A percentile compares a stretch with the other conserved stretches of the same genome.
Conservation (phyloP, 2,888 invertebrate genomes). For the Sesamia inferens region DNA sequence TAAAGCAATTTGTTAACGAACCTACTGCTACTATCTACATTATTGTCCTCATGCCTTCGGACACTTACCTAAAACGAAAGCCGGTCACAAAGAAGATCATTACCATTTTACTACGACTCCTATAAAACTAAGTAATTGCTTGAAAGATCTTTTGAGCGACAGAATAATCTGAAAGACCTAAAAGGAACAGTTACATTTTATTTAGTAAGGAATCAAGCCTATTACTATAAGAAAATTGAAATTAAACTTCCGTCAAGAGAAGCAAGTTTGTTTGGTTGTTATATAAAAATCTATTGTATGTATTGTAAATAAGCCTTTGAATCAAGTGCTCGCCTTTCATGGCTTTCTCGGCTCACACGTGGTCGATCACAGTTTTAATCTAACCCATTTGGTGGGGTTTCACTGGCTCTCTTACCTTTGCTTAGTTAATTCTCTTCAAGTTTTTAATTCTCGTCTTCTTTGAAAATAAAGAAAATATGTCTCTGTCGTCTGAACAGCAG, state of each 20-base stretch:
- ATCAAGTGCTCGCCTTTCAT: too few relatives aligned
- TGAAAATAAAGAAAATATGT: too few relatives aligned
- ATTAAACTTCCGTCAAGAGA: neutral
- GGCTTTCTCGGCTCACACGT: too few relatives aligned
- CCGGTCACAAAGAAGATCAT: neutral
- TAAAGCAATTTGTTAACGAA: constrained; percentile 35
- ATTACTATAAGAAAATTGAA: neutral
- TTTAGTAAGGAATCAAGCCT: neutral
- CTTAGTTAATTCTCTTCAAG: too few relatives aligned
- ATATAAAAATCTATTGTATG: neutral
- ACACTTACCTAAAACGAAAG: constrained; percentile 18
- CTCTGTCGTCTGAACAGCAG: too few relatives aligned
- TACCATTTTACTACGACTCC: neutral
- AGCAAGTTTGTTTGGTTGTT: neutral
- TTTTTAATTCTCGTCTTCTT: too few relatives aligned
- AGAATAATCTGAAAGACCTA: neutral
- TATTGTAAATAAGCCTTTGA: too few relatives aligned
- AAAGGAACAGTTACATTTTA: neutral
- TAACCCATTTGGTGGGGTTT: too few relatives aligned
- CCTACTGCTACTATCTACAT: neutral
- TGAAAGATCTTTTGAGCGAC: neutral
- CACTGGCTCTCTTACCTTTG: too few relatives aligned
- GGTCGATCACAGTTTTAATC: too few relatives aligned
- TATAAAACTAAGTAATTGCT: too few relatives aligned
- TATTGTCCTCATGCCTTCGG: neutral